phyloP scores from a whole-genome alignment of 2,888 invertebrate species.

The Tenthredo scrophulariae region DNA sequence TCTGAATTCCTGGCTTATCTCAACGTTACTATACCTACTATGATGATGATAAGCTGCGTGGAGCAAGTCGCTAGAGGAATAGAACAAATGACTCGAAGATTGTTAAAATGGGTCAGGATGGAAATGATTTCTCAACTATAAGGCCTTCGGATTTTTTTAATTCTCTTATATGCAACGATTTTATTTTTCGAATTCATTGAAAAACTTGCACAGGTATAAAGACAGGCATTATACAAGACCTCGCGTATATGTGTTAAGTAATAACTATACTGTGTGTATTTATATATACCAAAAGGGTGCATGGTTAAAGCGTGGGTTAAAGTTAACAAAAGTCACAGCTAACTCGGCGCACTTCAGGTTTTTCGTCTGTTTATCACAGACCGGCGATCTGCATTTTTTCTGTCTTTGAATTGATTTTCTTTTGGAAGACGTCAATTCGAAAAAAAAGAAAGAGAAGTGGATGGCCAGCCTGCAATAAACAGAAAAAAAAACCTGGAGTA shows the following conservation, averaged over 20 bases:
- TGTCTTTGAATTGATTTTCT: no score
- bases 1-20: slow-evolving; percentile 30
- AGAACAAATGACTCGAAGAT: neutral
- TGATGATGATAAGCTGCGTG: neutral
- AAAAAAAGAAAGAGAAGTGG: no score
- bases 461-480: no score
- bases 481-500: no score
- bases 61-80: neutral
- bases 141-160: neutral
- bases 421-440: no score
- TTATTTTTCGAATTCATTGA: neutral
- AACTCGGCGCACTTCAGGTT: no score
- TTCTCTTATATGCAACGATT: neutral
- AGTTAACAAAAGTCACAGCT: no score
- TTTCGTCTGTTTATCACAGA: no score
- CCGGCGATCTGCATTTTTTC: no score
- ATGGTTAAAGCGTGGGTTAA: no score
- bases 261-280: neutral
- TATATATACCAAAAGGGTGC: no score
- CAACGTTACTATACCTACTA: neutral
- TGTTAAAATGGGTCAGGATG: neutral
- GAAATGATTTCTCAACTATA: neutral
- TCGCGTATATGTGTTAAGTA: neutral
- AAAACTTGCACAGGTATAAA: no score
- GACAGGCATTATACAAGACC: neutral